Conservation (phyloP, 2,113 vertebrate species). For the Catharus fuscescens region DNA sequence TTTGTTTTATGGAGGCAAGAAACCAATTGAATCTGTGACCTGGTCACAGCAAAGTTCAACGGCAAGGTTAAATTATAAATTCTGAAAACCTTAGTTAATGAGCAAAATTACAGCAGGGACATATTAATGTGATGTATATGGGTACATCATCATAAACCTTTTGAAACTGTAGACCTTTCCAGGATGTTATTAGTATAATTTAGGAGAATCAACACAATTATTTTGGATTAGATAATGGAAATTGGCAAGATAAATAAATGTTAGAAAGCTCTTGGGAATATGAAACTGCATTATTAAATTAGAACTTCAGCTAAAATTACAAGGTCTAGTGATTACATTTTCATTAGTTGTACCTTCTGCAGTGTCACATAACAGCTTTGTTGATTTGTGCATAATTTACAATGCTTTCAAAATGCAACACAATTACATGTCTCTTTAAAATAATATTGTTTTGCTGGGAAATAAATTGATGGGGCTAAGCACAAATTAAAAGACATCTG, state of each 20-base stretch:
- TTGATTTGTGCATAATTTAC: slow-evolving; percentile 55
- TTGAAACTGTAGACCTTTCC: slow-evolving; percentile 18
- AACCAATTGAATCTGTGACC: neutral
- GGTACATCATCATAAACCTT: neutral
- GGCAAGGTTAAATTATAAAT: slow-evolving; percentile 39
- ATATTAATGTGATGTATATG: slow-evolving; percentile 38
- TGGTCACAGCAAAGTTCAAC: neutral
- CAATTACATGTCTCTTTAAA: neutral
- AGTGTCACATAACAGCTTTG: slow-evolving; percentile 52
- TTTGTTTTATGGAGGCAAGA: neutral
- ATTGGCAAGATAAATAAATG: slow-evolving; percentile 48
- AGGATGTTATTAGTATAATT: slow-evolving; percentile 39
- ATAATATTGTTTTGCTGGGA: neutral
- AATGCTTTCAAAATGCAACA: neutral
- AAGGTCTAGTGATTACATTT: slow-evolving; percentile 56
- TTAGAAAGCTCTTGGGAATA: slow-evolving; percentile 40
- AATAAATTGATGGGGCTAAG: neutral
- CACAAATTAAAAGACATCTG: neutral
- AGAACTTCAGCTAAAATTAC: slow-evolving; percentile 62
- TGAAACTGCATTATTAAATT: slow-evolving; percentile 68
- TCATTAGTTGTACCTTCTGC: slow-evolving; percentile 57
- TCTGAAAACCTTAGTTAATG: neutral
- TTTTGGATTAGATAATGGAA: slow-evolving; percentile 69
- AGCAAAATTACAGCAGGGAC: neutral
- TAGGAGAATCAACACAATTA: slow-evolving; percentile 38